Conservation (phyloP, 2,888 invertebrate genomes). For the Oligia strigilis region DNA sequence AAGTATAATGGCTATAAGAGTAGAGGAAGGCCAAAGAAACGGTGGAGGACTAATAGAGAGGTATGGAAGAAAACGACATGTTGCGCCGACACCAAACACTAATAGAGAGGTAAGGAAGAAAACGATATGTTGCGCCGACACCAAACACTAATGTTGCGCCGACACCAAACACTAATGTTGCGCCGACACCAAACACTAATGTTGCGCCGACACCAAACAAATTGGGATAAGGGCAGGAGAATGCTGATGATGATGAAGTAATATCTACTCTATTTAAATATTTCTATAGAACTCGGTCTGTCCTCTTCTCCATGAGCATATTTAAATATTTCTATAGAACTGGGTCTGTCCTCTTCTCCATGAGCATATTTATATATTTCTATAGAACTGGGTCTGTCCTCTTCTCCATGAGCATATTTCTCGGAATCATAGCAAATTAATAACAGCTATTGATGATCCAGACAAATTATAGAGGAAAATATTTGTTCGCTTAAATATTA, state of each 20-base stretch:
- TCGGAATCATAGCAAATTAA: conserved; percentile 24
- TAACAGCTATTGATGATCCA: not conserved
- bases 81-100: not conserved
- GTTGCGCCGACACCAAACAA: not conserved
- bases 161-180: no score
- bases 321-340: conserved; percentile 16
- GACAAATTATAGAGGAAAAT: conserved; percentile 40
- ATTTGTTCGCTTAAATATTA: conserved; percentile 10
- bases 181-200: no score
- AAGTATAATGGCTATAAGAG: not conserved
- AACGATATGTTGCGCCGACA: no score
- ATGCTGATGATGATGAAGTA: not conserved
- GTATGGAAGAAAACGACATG: not conserved
- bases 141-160: no score
- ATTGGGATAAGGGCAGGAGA: not conserved
- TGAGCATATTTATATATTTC: conserved; percentile 18
- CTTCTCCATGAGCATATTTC: conserved; percentile 16
- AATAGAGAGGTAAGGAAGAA: no score
- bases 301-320: not conserved
- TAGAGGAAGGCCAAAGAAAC: not conserved
- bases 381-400: not conserved
- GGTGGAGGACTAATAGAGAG: not conserved
- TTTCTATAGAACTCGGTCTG: not conserved
- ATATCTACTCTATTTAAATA: not conserved
- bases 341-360: not conserved